Evolutionary conservation across 2,888 invertebrate genomes (phyloP), one percentile per base, ranked within the genome.

Genomic region (Tanypteryx hageni): DNA sequence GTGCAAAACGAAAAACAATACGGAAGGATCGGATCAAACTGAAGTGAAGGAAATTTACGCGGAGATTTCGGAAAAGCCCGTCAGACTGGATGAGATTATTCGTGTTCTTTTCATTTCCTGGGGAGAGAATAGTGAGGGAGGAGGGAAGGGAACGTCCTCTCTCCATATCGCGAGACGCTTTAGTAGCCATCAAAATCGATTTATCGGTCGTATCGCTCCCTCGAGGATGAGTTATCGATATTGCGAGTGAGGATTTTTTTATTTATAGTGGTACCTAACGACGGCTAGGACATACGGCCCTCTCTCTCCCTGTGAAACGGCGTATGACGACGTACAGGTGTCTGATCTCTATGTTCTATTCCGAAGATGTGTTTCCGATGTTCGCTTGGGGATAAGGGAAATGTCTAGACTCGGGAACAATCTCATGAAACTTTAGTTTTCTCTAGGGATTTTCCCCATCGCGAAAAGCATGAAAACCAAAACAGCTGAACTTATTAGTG

Each of bases 141-240:
- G 5, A 27, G 16, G 9, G 5, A 44, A 44, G 44, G 44, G 44
- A 44, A 44, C 44, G 44, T 44, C 44, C 44, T 44, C 44, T 44
- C 44, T 44, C 44, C 44, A 44, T 1, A 44, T 1, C 44, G 44
- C 44, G 44, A 27, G 59, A 31, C 58, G 82, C 27, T 57, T 57
- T 58, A 85, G 59, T 22, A 13, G 85, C 58, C 61, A 86, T 86
- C 61, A 18, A 86, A 31, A 86, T 86, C 59, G 86, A 86, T 86
- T 61, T 27, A 86, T 86, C 61, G 61, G 18, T 18, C 27, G 7
- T 58, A 58, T 58, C 85, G 44, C 85, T 13, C 13, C 22, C 56
- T 18, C 10, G 59, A 59, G 58, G 56, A 85, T 85, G 86, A 31
- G 31, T 31, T 61, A 61, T 58, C 58, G 59, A 27, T 61, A 86